Percentiles rank a stretch among this genome's conserved stretches.
Evolutionary conservation across 1,140 invertebrate species (phyloP).

Genomic region (Drosophila persimilis): DNA sequence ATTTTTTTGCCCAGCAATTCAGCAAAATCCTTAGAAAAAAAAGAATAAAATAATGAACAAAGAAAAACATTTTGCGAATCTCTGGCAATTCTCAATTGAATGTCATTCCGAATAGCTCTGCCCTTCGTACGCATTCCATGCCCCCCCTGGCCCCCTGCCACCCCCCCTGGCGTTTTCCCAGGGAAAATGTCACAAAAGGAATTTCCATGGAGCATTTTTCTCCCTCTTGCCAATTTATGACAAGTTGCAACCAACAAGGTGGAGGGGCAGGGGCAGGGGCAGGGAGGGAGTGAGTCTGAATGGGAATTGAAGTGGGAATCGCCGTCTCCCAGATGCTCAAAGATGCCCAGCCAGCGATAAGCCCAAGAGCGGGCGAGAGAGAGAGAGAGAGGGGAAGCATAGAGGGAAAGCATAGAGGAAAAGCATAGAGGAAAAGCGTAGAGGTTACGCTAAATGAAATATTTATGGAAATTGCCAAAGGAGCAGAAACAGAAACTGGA

Average conservation of each 20-base stretch:
- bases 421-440: conserved; percentile 58
- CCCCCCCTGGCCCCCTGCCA: conserved; percentile 11
- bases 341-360: conserved; percentile 70
- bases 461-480: conserved; percentile 74
- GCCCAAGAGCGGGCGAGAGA: conserved; percentile 39
- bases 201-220: conserved; percentile 15
- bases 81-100: conserved; percentile 28
- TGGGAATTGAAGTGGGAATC: conserved; percentile 9
- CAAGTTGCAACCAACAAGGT: conserved; percentile 57
- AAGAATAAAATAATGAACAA: too few relatives aligned
- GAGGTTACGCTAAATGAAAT: conserved; percentile 75
- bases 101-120: conserved; percentile 41
- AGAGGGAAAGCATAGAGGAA: conserved; percentile 55
- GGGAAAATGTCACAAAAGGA: conserved; percentile 60
- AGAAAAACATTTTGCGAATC: conserved; percentile 9
- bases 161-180: conserved; percentile 11
- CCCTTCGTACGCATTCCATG: conserved; percentile 24
- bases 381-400: neutral
- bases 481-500: neutral
- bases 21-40: too few relatives aligned
- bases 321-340: conserved; percentile 7
- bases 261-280: too few relatives aligned
- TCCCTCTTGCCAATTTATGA: conserved; percentile 72
- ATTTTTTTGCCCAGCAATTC: too few relatives aligned
- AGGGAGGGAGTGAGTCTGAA: neutral